Conservation (phyloP, 2,797 vertebrate genomes). For the Poecilia wingei region DNA sequence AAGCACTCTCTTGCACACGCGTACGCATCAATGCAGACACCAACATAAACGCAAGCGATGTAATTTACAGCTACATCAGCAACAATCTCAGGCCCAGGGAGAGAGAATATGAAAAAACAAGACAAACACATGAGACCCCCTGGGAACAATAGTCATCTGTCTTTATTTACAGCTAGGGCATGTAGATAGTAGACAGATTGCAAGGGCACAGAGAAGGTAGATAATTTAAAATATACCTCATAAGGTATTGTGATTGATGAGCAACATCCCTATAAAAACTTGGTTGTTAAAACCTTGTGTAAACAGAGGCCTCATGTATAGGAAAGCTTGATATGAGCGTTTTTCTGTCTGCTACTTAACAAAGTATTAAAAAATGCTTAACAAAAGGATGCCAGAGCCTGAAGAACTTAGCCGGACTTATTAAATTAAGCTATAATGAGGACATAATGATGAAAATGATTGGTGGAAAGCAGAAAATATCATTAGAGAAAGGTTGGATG, state of each 20-base stretch:
- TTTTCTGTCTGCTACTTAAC: background rate
- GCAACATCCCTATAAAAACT: background rate
- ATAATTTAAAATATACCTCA: background rate
- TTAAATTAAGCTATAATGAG: slow-evolving; percentile 23
- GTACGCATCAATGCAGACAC: background rate
- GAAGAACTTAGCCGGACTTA: slow-evolving; percentile 12
- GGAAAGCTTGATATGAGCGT: background rate
- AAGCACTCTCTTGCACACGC: slow-evolving; percentile 3
- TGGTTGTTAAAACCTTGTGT: background rate
- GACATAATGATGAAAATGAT: slow-evolving; percentile 25
- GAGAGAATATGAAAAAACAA: slow-evolving; percentile 40
- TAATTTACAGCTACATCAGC: slow-evolving; percentile 61
- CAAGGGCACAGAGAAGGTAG: background rate
- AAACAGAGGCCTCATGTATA: background rate
- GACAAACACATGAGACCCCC: slow-evolving; percentile 45
- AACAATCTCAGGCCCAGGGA: slow-evolving; percentile 28
- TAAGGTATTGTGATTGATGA: background rate
- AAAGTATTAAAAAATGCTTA: background rate
- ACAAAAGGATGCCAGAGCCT: background rate
- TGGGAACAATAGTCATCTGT: slow-evolving; percentile 45
- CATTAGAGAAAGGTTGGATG: slow-evolving; percentile 36
- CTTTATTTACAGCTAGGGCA: slow-evolving; percentile 28
- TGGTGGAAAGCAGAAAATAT: slow-evolving; percentile 35
- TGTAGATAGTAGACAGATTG: background rate
- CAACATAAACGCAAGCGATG: background rate